These are phyloP conservation scores for Capitulum mitella DNA, from an alignment of 2,888 invertebrate species.

Conservation along the genomic window DNA sequence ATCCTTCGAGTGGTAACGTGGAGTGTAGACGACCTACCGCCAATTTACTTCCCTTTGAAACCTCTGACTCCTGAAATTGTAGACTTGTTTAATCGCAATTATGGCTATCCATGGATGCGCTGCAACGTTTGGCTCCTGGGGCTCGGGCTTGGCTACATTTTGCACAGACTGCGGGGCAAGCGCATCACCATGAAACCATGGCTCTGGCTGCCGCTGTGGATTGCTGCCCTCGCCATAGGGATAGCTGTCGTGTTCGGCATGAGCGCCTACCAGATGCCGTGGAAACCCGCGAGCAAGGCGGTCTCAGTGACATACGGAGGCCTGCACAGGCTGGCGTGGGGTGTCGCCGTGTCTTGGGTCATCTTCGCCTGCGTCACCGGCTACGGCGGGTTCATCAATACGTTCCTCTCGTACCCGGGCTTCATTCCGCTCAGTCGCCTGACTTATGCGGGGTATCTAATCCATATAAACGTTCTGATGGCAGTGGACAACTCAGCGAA, in stretches of 20 bases:
- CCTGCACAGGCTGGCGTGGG: slow-evolving; percentile 61
- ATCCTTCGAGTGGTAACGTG: no score
- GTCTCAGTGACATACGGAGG: slow-evolving; percentile 60
- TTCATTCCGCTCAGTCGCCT: slow-evolving; percentile 59
- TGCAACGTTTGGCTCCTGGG: slow-evolving; percentile 29
- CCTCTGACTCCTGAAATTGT: no score
- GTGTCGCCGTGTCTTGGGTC: slow-evolving; percentile 63
- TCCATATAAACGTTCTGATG: not conserved
- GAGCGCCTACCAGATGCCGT: slow-evolving; percentile 47
- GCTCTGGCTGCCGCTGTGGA: slow-evolving; percentile 54
- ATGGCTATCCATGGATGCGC: slow-evolving; percentile 27
- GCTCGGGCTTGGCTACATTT: slow-evolving; percentile 27
- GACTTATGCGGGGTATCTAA: slow-evolving; percentile 60
- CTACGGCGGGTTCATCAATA: slow-evolving; percentile 54
- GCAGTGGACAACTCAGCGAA: not conserved
- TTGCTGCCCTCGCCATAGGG: slow-evolving; percentile 56
- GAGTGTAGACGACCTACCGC: no score
- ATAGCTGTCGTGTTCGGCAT: slow-evolving; percentile 70
- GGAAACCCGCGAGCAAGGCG: slow-evolving; percentile 39
- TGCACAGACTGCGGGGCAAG: slow-evolving; percentile 8
- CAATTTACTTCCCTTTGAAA: no score
- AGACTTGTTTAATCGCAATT: not conserved
- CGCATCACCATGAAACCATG: slow-evolving; percentile 23
- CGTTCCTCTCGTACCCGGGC: slow-evolving; percentile 53
- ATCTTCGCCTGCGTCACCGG: slow-evolving; percentile 63